Conservation (phyloP, 2,888 invertebrate species). For the Tinea semifulvella region DNA sequence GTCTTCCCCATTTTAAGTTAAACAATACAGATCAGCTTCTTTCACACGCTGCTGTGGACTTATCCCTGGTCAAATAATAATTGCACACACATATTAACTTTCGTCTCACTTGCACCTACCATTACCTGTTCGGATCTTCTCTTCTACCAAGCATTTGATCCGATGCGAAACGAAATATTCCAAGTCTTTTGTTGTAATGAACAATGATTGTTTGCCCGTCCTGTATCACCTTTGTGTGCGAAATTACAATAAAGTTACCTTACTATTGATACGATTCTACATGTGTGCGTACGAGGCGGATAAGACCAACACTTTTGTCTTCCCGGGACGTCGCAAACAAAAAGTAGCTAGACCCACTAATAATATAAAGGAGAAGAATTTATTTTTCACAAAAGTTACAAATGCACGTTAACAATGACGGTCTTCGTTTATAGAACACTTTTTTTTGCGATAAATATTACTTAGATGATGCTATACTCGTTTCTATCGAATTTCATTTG, state of each 20-base stretch:
- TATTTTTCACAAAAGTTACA: slow-evolving; percentile 65
- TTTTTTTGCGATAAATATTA: slow-evolving; percentile 62
- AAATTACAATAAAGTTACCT: slow-evolving; percentile 66
- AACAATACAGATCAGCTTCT: slow-evolving; percentile 59
- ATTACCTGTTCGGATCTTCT: slow-evolving; percentile 39
- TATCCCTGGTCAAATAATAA: slow-evolving; percentile 67
- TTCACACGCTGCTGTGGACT: slow-evolving; percentile 63
- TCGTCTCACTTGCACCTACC: slow-evolving; percentile 43
- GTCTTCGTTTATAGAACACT: slow-evolving; percentile 62
- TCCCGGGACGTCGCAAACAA: slow-evolving; percentile 63
- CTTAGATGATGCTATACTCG: no score
- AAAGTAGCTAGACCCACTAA: slow-evolving; percentile 51
- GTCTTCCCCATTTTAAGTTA: slow-evolving; percentile 62
- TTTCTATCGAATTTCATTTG: slow-evolving; percentile 50
- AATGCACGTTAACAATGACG: slow-evolving; percentile 60
- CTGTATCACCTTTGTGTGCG: slow-evolving; percentile 63
- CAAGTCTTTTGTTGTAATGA: slow-evolving; percentile 66
- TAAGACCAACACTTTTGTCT: slow-evolving; percentile 63
- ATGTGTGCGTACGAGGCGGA: slow-evolving; percentile 60
- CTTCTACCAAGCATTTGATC: slow-evolving; percentile 57
- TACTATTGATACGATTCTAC: slow-evolving; percentile 45
- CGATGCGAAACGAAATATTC: slow-evolving; percentile 63
- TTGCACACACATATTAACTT: slow-evolving; percentile 44
- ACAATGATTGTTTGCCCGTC: slow-evolving; percentile 66
- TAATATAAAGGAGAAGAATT: slow-evolving; percentile 65